Base-by-base conservation (phyloP, 2,888 invertebrate genomes). In the Schizotus pectinicornis region DNA sequence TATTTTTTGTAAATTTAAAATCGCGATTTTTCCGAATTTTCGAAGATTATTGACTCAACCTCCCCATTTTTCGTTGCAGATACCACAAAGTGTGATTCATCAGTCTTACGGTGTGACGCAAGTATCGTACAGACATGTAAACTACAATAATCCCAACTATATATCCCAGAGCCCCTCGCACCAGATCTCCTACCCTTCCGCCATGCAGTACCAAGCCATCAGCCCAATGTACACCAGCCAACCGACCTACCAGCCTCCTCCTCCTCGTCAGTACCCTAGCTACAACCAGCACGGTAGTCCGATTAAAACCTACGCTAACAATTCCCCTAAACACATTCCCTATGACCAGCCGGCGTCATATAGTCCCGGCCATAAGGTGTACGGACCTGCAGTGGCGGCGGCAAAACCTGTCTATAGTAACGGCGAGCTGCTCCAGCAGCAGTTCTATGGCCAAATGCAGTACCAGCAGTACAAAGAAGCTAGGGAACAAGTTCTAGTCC, bases 81-180 rank as follows among this genome's bases (percentile, higher is more conserved):
- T 77, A 56, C 70, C 77, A 12, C 78, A 76, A 66, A 75, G 74
- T 56, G 68, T 78, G 33, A 75, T 79, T 47, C 79, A 79, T 67
- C 79, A 79, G 64, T 70, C 77, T 7, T 79, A 79, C 66, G 79
- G 78, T 35, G 74, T 79, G 3, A 67, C 73, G 6, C 75, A 74
- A 60, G 64, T 67, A 7, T 59, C 69, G 13, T 74, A 74, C 50
- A 61, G 71, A 38, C 74, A 71, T 52, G 45, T 66, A n/a, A 62
- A 61, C 45, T 68, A 70, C 51, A 55, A 52, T 45, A 67, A 59
- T 41, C 65, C 68, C 12, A 63, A 61, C 50, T 71, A 71, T 55
- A 63, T 67, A n/a, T 46, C 64, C 7, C 71, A 69, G 37, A 67
- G 61, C 30, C 55, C 66, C 1, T 61, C 69, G n/a, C 68, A 67